These are phyloP conservation scores for Gastracanthus pulcherrimus DNA, from an alignment of 2,888 invertebrate species.

Conservation along the genomic window DNA sequence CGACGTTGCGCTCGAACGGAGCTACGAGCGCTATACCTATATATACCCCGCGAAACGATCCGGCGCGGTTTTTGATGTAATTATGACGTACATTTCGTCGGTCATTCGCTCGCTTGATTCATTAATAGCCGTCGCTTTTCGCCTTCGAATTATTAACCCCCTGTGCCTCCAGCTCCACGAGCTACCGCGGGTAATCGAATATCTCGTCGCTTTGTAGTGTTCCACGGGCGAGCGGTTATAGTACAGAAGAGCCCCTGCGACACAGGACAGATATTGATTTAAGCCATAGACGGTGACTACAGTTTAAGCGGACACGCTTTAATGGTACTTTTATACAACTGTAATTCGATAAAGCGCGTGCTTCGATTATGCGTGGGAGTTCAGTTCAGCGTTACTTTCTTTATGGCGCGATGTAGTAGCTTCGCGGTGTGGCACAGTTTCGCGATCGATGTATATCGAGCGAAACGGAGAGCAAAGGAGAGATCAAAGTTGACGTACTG, in stretches of 20 bases:
- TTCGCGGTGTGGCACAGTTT: neutral
- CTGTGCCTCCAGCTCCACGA: neutral
- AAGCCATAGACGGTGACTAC: neutral
- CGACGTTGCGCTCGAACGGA: too few relatives aligned
- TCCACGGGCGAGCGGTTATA: neutral
- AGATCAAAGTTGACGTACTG: constrained; percentile 22
- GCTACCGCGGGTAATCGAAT: constrained; percentile 52
- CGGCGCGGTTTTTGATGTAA: constrained; percentile 36
- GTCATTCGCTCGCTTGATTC: neutral
- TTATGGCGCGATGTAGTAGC: neutral
- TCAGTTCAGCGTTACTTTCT: constrained; percentile 21
- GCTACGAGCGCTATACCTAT: too few relatives aligned
- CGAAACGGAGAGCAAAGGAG: neutral
- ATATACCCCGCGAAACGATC: neutral
- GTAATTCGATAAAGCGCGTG: constrained; percentile 48
- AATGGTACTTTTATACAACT: constrained; percentile 36
- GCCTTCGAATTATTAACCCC: constrained; percentile 43
- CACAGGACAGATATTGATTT: constrained; percentile 45
- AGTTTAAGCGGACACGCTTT: constrained; percentile 47
- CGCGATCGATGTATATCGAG: constrained; percentile 30
- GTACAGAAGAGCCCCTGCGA: neutral
- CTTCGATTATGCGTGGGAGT: constrained; percentile 21
- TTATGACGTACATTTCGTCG: constrained; percentile 26
- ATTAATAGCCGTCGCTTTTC: constrained; percentile 36
- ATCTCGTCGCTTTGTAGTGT: constrained; percentile 45